Base-by-base conservation (phyloP, 2,113 vertebrate species). In the Tricholaema leucomelas region DNA sequence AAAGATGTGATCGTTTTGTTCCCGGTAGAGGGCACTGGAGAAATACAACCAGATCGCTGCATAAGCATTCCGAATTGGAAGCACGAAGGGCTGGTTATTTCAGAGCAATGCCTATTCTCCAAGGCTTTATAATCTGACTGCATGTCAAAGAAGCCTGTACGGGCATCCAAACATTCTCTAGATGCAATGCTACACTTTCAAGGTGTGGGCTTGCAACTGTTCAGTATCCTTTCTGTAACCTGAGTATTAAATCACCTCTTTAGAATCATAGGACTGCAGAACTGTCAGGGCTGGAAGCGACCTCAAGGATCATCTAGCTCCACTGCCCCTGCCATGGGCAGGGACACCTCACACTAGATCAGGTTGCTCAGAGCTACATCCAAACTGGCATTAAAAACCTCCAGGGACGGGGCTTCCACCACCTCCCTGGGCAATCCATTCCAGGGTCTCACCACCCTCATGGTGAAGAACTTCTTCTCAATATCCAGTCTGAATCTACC, bases 21-120 rank as follows among this genome's bases (percentile, higher is more conserved):
- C 86, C 91, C 91, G 81, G 81, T 44, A 83, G 81, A 93, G 87
- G 81, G 89, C 89, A 88, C 70, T 76, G 74, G 54, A 81, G 87
- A 96, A 79, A 48, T 87, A 44, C 15, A 50, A 64, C 24, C 44
- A 33, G 17, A 25, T 61, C 12, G 10, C 8, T 35, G 65, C 19
- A 35, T 5, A 38, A 38, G 12, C 24, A 5, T 18, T 65, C 58
- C 54, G 10, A 15, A 52, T 3, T 30, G 76, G n/a, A 59, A 83
- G 56, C 61, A 85, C 0, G 3, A 65, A 69, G 27, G 23, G 17
- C 21, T 73, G 70, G 48, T 38, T 54, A 25, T 61, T 78, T 79
- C 63, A 31, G 35, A 48, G 55, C 67, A 40, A 2, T 8, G 10
- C 8, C 4, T 72, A 0, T 72, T 56, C 42, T 55, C 81, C 38